Percentiles rank a stretch among this genome's conserved stretches.
phyloP scores from a whole-genome alignment of 53 echinoderm and acorn worm species.

The Henricia sp. region DNA sequence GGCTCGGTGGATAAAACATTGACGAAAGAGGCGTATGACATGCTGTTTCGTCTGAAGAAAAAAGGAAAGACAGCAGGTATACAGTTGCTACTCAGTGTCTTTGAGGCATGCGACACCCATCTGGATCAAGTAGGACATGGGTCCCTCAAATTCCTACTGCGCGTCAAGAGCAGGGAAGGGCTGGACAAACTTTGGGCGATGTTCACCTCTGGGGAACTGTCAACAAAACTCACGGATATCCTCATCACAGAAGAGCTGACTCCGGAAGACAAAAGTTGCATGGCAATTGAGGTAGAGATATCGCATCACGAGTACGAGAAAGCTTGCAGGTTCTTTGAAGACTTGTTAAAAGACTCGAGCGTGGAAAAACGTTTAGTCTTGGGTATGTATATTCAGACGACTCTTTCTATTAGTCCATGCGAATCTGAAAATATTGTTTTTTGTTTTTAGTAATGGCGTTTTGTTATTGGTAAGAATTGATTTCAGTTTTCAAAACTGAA shows the following conservation, averaged over 20 bases:
- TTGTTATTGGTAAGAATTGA: no score
- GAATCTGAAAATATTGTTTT: no score
- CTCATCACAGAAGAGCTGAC: constrained; percentile 33
- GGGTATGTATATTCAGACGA: no score
- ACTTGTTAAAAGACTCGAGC: not conserved
- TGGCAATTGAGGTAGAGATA: constrained; percentile 16
- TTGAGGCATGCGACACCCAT: not conserved
- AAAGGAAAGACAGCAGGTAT: no score
- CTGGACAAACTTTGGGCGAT: constrained; percentile 31
- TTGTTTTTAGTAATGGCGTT: no score
- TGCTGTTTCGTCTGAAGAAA: not conserved
- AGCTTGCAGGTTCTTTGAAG: constrained; percentile 14
- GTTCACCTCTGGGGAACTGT: constrained; percentile 20
- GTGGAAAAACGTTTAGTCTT: no score
- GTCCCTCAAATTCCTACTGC: not conserved
- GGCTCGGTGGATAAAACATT: not conserved
- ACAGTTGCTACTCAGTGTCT: not conserved
- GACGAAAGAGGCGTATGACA: not conserved
- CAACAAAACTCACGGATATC: constrained; percentile 15
- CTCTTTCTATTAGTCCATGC: no score
- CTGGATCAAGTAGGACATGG: not conserved
- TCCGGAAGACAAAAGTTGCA: constrained; percentile 9
- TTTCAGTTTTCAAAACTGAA: no score
- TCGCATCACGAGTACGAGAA: not conserved
- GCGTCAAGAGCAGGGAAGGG: constrained; percentile 13